phyloP scores from a whole-genome alignment of 2,888 invertebrate species.

The Drosophila anceps region DNA sequence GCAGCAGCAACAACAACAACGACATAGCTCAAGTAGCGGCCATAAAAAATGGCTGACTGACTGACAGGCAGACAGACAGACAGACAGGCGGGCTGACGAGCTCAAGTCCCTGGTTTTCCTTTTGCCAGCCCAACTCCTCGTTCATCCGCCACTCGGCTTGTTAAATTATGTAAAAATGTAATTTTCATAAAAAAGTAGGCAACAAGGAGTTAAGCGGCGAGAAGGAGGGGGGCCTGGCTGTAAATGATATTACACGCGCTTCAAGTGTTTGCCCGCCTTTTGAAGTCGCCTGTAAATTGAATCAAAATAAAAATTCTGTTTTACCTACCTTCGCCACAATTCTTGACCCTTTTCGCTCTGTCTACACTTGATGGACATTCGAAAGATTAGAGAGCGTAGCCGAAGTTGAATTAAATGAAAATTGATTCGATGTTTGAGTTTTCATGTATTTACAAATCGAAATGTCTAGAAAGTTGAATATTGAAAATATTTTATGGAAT shows the following conservation, averaged over 20 bases:
- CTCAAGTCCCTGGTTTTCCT: conserved; percentile 22
- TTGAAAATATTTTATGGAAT: not conserved
- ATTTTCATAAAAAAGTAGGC: conserved; percentile 55
- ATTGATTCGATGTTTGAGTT: not conserved
- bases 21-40: conserved; percentile 38
- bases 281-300: conserved; percentile 73
- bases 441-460: not conserved
- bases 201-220: not conserved
- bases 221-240: conserved; percentile 17
- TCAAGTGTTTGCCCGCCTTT: conserved; percentile 57
- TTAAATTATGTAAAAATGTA: conserved; percentile 78
- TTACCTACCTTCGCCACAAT: conserved; percentile 50
- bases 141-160: conserved; percentile 32
- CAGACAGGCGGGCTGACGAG: conserved; percentile 27
- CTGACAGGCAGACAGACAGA: conserved; percentile 25
- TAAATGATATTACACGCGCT: conserved; percentile 63
- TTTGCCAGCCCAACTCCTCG: conserved; percentile 2
- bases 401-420: not conserved
- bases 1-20: conserved; percentile 20
- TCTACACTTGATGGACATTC: conserved; percentile 1
- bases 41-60: conserved; percentile 55
- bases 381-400: not conserved
- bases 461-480: not conserved
- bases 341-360: conserved; percentile 42
- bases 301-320: conserved; percentile 67